Evolutionary conservation across 2,113 vertebrate species (phyloP).

Genomic region (Eurystomus gularis): DNA sequence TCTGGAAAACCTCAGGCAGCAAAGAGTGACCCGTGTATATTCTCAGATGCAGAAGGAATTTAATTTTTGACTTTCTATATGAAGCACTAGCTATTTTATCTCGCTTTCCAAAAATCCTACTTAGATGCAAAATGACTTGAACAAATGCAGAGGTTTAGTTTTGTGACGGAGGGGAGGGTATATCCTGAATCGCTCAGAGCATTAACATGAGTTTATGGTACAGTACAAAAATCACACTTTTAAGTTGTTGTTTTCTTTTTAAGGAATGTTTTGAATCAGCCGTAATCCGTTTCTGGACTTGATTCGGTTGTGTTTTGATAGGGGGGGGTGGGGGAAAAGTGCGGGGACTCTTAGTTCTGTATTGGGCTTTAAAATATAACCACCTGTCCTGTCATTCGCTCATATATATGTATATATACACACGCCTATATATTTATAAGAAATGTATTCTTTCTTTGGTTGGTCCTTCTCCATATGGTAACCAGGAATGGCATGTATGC

Average conservation of each 20-base stretch:
- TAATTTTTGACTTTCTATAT: constrained; percentile 59
- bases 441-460: constrained; percentile 63
- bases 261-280: constrained; percentile 6
- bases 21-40: constrained; percentile 48
- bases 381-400: constrained; percentile 39
- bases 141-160: constrained; percentile 57
- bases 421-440: constrained; percentile 57
- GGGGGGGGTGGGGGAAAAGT: background rate
- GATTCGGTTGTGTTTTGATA: constrained; percentile 13
- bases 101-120: constrained; percentile 69
- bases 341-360: constrained; percentile 21
- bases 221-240: constrained; percentile 46
- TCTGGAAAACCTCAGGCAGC: constrained; percentile 70
- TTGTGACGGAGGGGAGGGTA: constrained; percentile 64
- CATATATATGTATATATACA: constrained; percentile 19
- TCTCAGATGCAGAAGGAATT: constrained; percentile 60
- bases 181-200: constrained; percentile 60
- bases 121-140: constrained; percentile 43
- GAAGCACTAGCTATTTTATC: constrained; percentile 65
- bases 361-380: constrained; percentile 39
- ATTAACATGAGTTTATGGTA: constrained; percentile 56
- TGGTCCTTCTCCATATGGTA: constrained; percentile 40
- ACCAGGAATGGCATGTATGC: constrained; percentile 56
- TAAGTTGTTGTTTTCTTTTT: background rate
- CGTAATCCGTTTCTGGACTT: constrained; percentile 37